Evolutionary conservation across 2,113 vertebrate species (phyloP), one percentile per base, ranked within the genome.

Genomic region (Pachyramphus minor): DNA sequence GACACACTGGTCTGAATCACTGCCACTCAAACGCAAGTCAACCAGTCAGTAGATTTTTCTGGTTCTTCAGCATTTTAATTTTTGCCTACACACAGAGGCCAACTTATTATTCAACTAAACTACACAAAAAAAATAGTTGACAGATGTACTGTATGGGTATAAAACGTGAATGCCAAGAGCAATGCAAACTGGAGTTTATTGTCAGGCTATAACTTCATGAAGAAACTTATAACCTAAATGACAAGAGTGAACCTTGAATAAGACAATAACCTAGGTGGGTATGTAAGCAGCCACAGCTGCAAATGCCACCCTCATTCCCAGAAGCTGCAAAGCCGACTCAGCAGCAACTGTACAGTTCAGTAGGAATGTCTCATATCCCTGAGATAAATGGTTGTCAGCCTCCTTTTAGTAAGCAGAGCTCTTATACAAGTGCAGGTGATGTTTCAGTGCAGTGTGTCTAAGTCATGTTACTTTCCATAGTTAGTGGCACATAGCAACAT

Each of bases 201-300:
- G 35, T 59, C 42, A 75, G 78, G 62, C 50, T 72, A 56, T 62
- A 63, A 37, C 30, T 56, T 56, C 30, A 24, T 76, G 49, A 87
- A 87, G 58, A 82, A 91, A 74, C 8, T 2, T 5, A 18, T 4
- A 41, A 63, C 17, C n/a, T 52, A 49, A 84, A 39, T 30, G 20
- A 28, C 39, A 49, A 62, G 31, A 83, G 42, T 13, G 42, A 87
- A 35, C 5, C 23, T 3, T 23, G 59, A 73, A 14, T 49, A 45
- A 77, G 33, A 68, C 72, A 86, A 27, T 30, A 62, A 52, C 12
- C 49, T 58, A 22, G 22, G 23, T 60, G 21, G 11, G 27, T 42
- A 44, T 4, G 5, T 12, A 59, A 72, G 28, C 0, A 0, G 42
- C 42, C 4, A 1, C 0, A 1, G 45, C 19, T 74, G 39, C 31